Evolutionary conservation across 2,888 invertebrate genomes (phyloP), one percentile per base, ranked within the genome.

Genomic region (Malthinus seriepunctatus): DNA sequence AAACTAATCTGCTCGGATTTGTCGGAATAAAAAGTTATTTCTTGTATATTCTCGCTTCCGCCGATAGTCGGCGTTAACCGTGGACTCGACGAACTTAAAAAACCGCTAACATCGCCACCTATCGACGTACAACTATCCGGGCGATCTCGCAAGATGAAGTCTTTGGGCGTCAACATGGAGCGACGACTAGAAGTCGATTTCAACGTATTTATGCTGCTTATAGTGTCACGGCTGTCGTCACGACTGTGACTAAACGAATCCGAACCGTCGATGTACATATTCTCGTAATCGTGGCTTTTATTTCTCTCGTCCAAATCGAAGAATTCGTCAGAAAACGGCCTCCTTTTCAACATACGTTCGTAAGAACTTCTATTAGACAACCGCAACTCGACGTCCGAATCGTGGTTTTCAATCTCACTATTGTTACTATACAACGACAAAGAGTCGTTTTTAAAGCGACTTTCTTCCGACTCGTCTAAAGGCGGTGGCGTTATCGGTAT

Each of bases 401-500:
- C 82, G 45, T 81, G 78, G 61, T 77, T 79, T n/a, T 79, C 71
- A 4, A 71, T 15, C 39, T 23, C 23, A 8, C 15, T 9, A 15
- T 42, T 23, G n/a, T 65, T 60, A 51, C 73, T 73, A 45, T 70
- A 69, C 33, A 72, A 53, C 4, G 73, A 73, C 1, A 64, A 67
- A 59, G 45, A 67, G 58, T 72, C 71, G 11, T 63, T 64, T 54
- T 67, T 66, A 51, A 38, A 14, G 38, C 9, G 11, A 8, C 11
- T 38, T 33, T 86, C 86, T 45, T 89, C 88, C 5, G 90, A 77
- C 56, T 91, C 89, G 59, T 89, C 88, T 67, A 86, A 74, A 5
- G 90, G 89, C 1, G 90, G 89, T 0, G 91, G 87, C 8, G 89
- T 86, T 14, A 85, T 86, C 4, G 92, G 91, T 64, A 90, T 86